Evolutionary conservation across 1,140 invertebrate species (phyloP).

Genomic region (Papilio machaon): DNA sequence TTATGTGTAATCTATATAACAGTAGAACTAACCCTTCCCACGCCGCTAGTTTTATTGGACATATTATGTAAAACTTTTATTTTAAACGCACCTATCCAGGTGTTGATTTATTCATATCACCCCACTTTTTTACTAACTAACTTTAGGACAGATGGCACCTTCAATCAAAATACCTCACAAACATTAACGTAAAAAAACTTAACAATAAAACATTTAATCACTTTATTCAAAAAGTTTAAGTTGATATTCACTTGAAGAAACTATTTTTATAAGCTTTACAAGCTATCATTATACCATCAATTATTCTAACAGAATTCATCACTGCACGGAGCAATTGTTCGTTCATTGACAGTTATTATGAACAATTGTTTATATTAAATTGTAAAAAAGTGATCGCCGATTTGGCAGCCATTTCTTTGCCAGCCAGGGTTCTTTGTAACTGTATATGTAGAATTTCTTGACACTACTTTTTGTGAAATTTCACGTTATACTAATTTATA

Average conservation of each 20-base stretch:
- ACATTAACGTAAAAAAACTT: not conserved
- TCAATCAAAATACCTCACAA: not conserved
- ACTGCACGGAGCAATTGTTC: not conserved
- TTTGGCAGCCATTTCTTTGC: too few relatives aligned
- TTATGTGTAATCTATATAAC: constrained; percentile 17
- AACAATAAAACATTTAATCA: too few relatives aligned
- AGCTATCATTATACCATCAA: not conserved
- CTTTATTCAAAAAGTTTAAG: too few relatives aligned
- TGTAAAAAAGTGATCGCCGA: too few relatives aligned
- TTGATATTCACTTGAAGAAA: too few relatives aligned
- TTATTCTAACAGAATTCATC: not conserved
- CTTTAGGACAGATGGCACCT: not conserved
- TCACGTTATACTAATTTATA: too few relatives aligned
- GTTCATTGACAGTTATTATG: not conserved
- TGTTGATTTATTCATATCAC: constrained; percentile 11
- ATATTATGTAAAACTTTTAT: constrained; percentile 26
- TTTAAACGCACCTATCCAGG: constrained; percentile 25
- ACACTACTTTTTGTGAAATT: too few relatives aligned
- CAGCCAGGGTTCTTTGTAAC: too few relatives aligned
- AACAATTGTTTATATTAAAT: constrained; percentile 16
- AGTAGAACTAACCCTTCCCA: constrained; percentile 14
- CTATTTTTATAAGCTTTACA: too few relatives aligned
- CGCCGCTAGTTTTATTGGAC: constrained; percentile 27
- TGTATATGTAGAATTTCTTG: too few relatives aligned
- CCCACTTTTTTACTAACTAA: not conserved